These are phyloP conservation scores for Atopsyche davidsoni DNA, from an alignment of 1,140 invertebrate genomes.

Conservation along the genomic window DNA sequence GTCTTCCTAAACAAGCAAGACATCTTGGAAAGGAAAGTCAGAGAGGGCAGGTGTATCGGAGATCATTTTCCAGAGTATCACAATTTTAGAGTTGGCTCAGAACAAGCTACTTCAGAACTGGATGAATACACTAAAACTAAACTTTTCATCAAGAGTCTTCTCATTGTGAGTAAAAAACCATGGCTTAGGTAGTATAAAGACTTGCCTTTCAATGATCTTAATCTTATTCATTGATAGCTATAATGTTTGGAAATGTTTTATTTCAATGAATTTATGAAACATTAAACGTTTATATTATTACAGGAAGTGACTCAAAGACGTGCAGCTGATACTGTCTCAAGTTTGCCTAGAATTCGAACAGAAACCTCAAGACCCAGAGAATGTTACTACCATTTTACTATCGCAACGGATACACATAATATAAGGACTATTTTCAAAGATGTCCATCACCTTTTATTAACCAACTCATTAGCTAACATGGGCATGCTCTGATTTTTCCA, in stretches of 20 bases:
- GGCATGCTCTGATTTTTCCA: constrained; percentile 40
- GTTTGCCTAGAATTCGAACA: constrained; percentile 29
- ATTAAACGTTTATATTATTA: neutral
- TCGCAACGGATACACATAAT: constrained; percentile 67
- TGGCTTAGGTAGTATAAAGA: neutral
- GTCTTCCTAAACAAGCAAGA: constrained; percentile 82
- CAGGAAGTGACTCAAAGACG: neutral
- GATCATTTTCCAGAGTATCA: constrained; percentile 62
- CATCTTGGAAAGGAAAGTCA: constrained; percentile 63
- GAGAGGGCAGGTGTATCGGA: constrained; percentile 55
- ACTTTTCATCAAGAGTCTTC: constrained; percentile 61
- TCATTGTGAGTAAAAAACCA: constrained; percentile 49
- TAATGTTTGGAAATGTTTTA: neutral
- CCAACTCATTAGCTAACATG: constrained; percentile 47
- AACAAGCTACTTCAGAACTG: constrained; percentile 26
- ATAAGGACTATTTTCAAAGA: constrained; percentile 64
- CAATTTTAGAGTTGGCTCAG: constrained; percentile 43
- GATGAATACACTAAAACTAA: constrained; percentile 61
- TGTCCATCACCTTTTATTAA: constrained; percentile 64
- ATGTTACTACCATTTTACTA: constrained; percentile 66
- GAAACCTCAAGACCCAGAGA: constrained; percentile 40
- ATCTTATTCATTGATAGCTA: neutral
- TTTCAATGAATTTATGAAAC: neutral
- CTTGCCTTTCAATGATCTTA: neutral
- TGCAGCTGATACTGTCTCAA: neutral